Evolutionary conservation across 2,113 vertebrate species (phyloP), one percentile per base, ranked within the genome.

Genomic region (Nansenia antarctica): DNA sequence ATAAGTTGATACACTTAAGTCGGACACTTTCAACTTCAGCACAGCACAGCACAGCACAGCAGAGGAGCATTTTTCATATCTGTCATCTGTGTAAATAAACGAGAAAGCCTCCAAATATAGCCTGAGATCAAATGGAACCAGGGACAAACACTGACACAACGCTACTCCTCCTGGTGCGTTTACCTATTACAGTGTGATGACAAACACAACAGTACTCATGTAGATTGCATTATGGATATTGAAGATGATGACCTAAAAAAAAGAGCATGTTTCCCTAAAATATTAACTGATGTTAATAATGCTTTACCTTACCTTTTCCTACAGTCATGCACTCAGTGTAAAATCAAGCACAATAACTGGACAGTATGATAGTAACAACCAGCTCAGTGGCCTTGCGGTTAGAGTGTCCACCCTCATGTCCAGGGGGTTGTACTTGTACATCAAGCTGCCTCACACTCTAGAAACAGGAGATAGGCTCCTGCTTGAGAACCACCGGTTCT

Each of bases 211-310:
- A 6, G 60, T 29, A 37, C 30, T 67, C 66, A 22, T 52, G 55
- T 49, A 29, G 78, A 62, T 67, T 73, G 64, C 65, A 65, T n/a
- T 9, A 26, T 9, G 54, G 57, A 72, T 63, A 75, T 39, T 77
- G 52, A 69, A 66, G 60, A 65, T 62, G 62, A 83, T 77, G 82
- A 81, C 76, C 82, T 71, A 79, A 24, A 79, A 79, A 79, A 81
- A 70, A 55, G 22, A 54, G 20, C 37, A 42, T 42, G 39, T 42
- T 4, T 9, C 11, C 11, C 11, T 15, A 9, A 42, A 15, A 9
- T 1, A 47, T 6, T 18, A 3, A 6, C 27, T 18, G 7, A 18
- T 29, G 42, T 15, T 14, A 11, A 49, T 49, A 2, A 49, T 49
- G 45, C 20, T 49, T 49, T 49, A 49, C 7, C 20, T 5, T 42